phyloP scores from a whole-genome alignment of 2,113 vertebrate genomes.

The Platanista minor region DNA sequence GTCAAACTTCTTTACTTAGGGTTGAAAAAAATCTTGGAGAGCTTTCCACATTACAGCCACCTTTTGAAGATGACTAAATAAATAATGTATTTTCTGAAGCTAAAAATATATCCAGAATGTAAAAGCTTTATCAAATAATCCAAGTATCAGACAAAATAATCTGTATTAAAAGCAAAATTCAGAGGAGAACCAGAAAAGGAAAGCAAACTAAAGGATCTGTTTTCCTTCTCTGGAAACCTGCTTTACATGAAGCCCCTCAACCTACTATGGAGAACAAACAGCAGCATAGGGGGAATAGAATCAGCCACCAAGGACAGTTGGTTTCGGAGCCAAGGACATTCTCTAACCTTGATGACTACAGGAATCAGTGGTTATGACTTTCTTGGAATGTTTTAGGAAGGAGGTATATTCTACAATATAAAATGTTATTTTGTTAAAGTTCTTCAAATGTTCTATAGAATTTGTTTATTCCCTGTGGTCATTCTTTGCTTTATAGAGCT shows the following conservation, averaged over 20 bases:
- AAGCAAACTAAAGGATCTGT: neutral
- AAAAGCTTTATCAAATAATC: neutral
- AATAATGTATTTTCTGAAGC: neutral
- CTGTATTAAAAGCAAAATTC: slow-evolving; percentile 11
- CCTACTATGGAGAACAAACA: neutral
- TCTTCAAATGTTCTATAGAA: slow-evolving; percentile 46
- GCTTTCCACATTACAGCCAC: neutral
- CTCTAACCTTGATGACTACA: slow-evolving; percentile 30
- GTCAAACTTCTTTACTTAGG: neutral
- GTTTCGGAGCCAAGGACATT: slow-evolving; percentile 20
- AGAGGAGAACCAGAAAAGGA: neutral
- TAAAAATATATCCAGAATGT: neutral
- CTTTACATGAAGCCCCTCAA: neutral
- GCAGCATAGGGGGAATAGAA: neutral
- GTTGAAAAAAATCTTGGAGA: neutral
- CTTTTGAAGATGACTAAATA: neutral
- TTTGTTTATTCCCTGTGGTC: slow-evolving; percentile 8
- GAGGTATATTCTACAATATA: slow-evolving; percentile 43
- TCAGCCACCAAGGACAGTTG: neutral
- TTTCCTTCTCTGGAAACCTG: neutral
- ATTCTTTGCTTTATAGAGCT: neutral
- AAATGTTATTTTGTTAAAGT: slow-evolving; percentile 54
- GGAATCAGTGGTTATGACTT: neutral
- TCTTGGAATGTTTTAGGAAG: neutral
- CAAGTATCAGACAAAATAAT: neutral